phyloP scores from a whole-genome alignment of 2,888 invertebrate genomes.

The Pseudococcus jackbeardsleyi region DNA sequence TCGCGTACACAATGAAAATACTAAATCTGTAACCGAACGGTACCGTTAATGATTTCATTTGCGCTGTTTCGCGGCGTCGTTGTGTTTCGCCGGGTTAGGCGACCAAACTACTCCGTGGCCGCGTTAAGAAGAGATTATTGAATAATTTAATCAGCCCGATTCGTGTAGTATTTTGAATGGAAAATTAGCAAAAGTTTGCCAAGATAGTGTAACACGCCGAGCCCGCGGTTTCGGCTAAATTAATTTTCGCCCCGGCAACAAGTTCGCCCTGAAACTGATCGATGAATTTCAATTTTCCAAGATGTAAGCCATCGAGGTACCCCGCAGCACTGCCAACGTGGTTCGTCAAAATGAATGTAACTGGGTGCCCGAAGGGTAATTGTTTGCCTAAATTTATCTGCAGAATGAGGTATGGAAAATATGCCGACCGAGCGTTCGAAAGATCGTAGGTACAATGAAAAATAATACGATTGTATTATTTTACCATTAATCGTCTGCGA shows the following conservation, averaged over 20 bases:
- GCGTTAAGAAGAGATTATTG: slow-evolving; percentile 27
- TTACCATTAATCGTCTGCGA: too few relatives aligned
- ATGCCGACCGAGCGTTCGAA: too few relatives aligned
- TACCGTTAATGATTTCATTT: slow-evolving; percentile 35
- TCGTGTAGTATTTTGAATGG: slow-evolving; percentile 28
- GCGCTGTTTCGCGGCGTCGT: slow-evolving; percentile 25
- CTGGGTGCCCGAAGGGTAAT: too few relatives aligned
- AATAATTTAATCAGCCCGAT: slow-evolving; percentile 40
- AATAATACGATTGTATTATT: too few relatives aligned
- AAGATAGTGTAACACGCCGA: not conserved
- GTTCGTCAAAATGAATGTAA: too few relatives aligned
- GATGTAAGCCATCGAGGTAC: too few relatives aligned
- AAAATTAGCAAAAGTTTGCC: slow-evolving; percentile 34
- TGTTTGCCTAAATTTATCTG: too few relatives aligned
- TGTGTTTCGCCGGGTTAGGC: not conserved
- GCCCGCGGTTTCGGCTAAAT: slow-evolving; percentile 24
- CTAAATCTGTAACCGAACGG: not conserved
- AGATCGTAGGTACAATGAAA: too few relatives aligned
- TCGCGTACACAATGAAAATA: not conserved
- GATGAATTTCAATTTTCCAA: slow-evolving; percentile 13
- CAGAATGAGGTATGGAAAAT: too few relatives aligned
- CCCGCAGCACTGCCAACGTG: too few relatives aligned
- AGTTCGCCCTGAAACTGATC: slow-evolving; percentile 5
- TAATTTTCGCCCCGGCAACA: slow-evolving; percentile 25
- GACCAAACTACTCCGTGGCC: not conserved